Evolutionary conservation across 2,113 vertebrate genomes (phyloP), one percentile per base, ranked within the genome.

Genomic region (Dicrurus megarhynchus): DNA sequence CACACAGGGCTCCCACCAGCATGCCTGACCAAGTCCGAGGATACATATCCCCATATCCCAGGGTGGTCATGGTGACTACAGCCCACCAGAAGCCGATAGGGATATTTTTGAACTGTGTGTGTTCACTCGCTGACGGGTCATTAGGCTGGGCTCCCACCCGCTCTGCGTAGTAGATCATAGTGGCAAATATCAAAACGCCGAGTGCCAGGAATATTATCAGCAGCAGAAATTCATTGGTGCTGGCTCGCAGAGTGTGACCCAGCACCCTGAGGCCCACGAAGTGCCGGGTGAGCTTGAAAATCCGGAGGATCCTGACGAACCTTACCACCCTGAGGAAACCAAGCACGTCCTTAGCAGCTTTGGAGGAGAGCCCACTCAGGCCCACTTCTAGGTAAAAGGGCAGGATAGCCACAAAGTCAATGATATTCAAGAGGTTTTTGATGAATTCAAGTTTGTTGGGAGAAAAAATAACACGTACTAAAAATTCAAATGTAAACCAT

Each of bases 11-110:
- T 12, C 99, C 99, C 89, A 99, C 99, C 17, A 99, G 97, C 99
- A 99, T 99, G 90, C 99, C 99, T 27, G 99, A 99, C 99, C 99
- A 99, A 7, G 99, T 99, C 96, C 99, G 96, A 76, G 99, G 99
- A 85, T 99, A 99, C 99, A 99, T 99, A 88, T 99, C 99, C 6
- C 99, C 99, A 4, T 99, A 99, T 7, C 99, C 99, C 85, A 99
- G 95, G 53, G 99, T 99, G 19, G 99, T 99, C 99, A 99, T 99
- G 92, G 99, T 99, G 77, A 99, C 99, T 33, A 99, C 99, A 3
- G 99, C 99, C 99, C 99, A 99, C 99, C 99, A 99, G 96, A 99
- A 99, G 57, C 99, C 99, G 6, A 99, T 99, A 24, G 99, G 99
- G 95, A 99, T 99, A 96, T 99, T 99, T 98, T 99, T 99, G 97